Evolutionary conservation across 1,140 invertebrate species (phyloP).

Genomic region (Popillia japonica): DNA sequence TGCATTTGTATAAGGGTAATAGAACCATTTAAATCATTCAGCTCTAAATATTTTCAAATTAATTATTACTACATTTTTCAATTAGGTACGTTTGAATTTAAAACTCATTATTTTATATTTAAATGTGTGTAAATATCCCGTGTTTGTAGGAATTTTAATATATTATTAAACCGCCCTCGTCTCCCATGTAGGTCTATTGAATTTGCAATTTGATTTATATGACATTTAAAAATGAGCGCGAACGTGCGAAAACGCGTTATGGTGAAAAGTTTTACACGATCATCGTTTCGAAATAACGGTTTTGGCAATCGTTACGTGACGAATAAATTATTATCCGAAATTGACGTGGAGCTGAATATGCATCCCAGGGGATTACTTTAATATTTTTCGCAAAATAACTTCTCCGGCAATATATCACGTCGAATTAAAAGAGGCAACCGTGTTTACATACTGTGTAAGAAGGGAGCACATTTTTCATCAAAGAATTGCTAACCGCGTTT

Average conservation of each 20-base stretch:
- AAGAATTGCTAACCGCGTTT: constrained; percentile 4
- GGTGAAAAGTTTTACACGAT: constrained; percentile 14
- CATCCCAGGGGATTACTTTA: constrained; percentile 9
- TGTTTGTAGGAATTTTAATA: background rate
- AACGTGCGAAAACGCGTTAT: background rate
- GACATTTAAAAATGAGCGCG: background rate
- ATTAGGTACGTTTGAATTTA: background rate
- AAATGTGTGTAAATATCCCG: background rate
- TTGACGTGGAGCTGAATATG: constrained; percentile 9
- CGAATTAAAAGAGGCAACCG: background rate
- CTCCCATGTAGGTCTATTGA: background rate
- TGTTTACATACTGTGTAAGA: background rate
- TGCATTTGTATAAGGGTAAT: no score
- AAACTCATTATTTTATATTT: background rate
- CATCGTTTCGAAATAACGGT: background rate
- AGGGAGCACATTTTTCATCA: background rate
- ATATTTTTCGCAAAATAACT: constrained; percentile 19
- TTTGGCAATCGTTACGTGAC: constrained; percentile 6
- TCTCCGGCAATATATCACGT: background rate
- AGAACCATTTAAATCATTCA: background rate
- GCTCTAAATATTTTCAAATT: background rate
- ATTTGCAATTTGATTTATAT: constrained; percentile 16
- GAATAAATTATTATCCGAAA: constrained; percentile 16
- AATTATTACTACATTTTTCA: background rate
- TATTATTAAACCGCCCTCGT: constrained; percentile 1